A percentile compares a stretch with the other conserved stretches of the same genome.
Evolutionary conservation across 1,140 invertebrate species (phyloP).

Genomic region (Drosophila gunungcola): DNA sequence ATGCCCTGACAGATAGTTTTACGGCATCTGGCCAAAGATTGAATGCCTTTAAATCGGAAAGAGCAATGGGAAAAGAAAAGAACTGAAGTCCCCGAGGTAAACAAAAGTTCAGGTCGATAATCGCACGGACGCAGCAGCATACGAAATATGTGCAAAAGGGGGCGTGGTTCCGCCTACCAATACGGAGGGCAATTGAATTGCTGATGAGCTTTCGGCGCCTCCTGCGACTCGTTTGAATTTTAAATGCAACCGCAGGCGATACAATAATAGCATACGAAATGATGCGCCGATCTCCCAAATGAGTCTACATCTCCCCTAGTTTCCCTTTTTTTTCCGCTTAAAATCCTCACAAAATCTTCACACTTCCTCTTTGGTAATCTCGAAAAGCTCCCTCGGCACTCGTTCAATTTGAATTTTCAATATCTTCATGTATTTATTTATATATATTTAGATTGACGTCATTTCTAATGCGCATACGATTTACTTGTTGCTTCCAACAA

Average conservation of each 20-base stretch:
- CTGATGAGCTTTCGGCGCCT: slow-evolving; percentile 73
- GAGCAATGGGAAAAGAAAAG: neutral
- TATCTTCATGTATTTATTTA: slow-evolving; percentile 41
- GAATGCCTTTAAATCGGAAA: slow-evolving; percentile 17
- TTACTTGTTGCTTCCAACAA: slow-evolving; percentile 71
- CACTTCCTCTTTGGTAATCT: slow-evolving; percentile 22
- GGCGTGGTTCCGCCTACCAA: slow-evolving; percentile 7
- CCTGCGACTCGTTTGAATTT: slow-evolving; percentile 69
- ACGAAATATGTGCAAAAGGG: slow-evolving; percentile 49
- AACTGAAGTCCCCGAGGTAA: slow-evolving; percentile 20
- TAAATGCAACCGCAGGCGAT: slow-evolving; percentile 69
- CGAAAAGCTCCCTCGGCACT: slow-evolving; percentile 62
- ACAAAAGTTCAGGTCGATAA: slow-evolving; percentile 51
- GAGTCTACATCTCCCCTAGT: neutral
- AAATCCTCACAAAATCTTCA: slow-evolving; percentile 13
- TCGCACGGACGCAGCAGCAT: slow-evolving; percentile 65
- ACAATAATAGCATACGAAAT: slow-evolving; percentile 78
- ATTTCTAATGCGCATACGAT: slow-evolving; percentile 76
- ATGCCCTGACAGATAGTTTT: slow-evolving; percentile 26
- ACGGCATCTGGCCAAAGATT: slow-evolving; percentile 30
- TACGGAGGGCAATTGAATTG: slow-evolving; percentile 70
- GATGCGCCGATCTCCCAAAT: slow-evolving; percentile 63
- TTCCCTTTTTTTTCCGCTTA: neutral
- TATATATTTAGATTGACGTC: slow-evolving; percentile 67
- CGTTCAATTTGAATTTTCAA: slow-evolving; percentile 68